These are phyloP conservation scores for Caiman crocodilus DNA, from an alignment of 2,797 vertebrate genomes.

Conservation along the genomic window DNA sequence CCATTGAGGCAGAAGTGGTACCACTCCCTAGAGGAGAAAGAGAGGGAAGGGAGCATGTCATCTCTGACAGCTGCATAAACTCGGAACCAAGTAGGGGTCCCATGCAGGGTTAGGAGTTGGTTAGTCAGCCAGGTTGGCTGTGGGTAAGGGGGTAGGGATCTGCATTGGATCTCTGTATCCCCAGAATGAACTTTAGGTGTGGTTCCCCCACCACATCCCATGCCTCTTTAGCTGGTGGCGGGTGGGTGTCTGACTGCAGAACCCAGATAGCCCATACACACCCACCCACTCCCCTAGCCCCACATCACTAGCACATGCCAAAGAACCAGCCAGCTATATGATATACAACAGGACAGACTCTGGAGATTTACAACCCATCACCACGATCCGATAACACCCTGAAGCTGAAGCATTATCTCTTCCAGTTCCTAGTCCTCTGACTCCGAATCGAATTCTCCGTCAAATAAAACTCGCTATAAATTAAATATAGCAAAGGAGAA, in stretches of 20 bases:
- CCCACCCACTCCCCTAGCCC: not conserved
- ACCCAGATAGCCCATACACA: not conserved
- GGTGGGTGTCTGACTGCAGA: conserved; percentile 3
- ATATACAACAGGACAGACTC: conserved; percentile 1
- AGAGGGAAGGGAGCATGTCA: not conserved
- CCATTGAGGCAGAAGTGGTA: conserved; percentile 74
- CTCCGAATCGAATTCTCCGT: not conserved
- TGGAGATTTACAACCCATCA: conserved; percentile 22
- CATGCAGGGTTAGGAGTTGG: not conserved
- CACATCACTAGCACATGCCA: not conserved
- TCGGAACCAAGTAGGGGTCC: not conserved
- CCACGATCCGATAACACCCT: not conserved
- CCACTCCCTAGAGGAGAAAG: conserved; percentile 72
- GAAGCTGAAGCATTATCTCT: conserved; percentile 14
- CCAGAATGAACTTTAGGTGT: not conserved
- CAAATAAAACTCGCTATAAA: not conserved
- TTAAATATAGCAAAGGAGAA: conserved; percentile 21
- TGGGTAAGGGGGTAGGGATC: not conserved
- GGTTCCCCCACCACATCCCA: fast-evolving
- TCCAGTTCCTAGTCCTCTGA: conserved; percentile 2
- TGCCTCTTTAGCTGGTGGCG: not conserved
- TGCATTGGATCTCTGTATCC: not conserved
- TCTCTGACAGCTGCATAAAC: not conserved
- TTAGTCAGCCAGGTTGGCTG: not conserved
- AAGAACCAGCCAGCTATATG: not conserved